phyloP scores from a whole-genome alignment of 2,113 vertebrate species.

The Perca schrenkii region DNA sequence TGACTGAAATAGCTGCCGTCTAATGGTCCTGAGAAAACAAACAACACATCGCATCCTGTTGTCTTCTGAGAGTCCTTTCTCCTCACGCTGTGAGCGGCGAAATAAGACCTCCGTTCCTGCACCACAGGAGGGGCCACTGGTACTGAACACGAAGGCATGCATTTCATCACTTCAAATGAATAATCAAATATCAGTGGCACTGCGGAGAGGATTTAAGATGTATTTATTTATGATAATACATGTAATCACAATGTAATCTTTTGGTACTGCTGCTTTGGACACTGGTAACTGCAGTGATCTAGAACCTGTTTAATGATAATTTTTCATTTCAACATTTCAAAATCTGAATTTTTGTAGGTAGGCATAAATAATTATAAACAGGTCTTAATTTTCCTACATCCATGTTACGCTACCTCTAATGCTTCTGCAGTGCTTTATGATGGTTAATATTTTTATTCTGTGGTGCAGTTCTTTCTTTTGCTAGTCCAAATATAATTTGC shows the following conservation, averaged over 20 bases:
- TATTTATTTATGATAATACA: slow-evolving; percentile 5
- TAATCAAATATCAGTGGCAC: background rate
- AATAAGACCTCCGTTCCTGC: background rate
- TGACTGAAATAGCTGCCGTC: slow-evolving; percentile 62
- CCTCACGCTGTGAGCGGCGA: background rate
- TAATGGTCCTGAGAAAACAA: slow-evolving; percentile 68
- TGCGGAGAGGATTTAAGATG: slow-evolving; percentile 9
- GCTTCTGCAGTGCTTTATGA: too few relatives aligned
- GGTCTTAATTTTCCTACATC: too few relatives aligned
- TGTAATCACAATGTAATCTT: background rate
- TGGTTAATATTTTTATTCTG: too few relatives aligned
- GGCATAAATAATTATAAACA: too few relatives aligned
- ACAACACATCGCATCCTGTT: slow-evolving; percentile 50
- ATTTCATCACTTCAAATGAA: slow-evolving; percentile 27
- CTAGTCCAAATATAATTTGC: too few relatives aligned
- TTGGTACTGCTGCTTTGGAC: background rate
- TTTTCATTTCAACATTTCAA: background rate
- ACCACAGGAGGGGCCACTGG: background rate
- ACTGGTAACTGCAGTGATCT: background rate
- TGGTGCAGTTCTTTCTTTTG: too few relatives aligned
- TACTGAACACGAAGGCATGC: slow-evolving; percentile 3
- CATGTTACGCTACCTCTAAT: too few relatives aligned
- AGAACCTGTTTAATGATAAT: too few relatives aligned
- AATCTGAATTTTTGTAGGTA: too few relatives aligned
- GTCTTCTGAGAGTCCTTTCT: slow-evolving; percentile 41